Base-by-base conservation (phyloP, 2,113 vertebrate species). In the Cranoglanis bouderius region DNA sequence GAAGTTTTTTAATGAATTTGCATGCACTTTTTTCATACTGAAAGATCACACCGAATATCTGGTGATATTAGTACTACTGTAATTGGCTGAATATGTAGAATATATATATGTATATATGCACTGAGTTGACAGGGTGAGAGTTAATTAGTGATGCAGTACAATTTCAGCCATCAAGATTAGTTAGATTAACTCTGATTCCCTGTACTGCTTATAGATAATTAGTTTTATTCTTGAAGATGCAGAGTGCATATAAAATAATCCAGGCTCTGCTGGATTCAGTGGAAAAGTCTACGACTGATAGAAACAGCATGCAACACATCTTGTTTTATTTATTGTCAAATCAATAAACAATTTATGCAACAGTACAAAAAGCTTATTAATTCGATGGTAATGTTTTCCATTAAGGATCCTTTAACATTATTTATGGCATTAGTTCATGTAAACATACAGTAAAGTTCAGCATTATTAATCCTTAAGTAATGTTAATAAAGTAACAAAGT, bases 281-380 rank as follows among this genome's bases (percentile, higher is more conserved):
- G 77, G 49, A 81, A 53, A 81, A 16, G 43, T 29, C 21, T 49
- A 12, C 14, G 3, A 49, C 24, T 14, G 14, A 51, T n/a, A 74
- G 40, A 51, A 51, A n/a, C 46, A n/a, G 4, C 46, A 49, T 51
- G 13, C n/a, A 80, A 80, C 9, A n/a, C 77, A 3, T 77, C 24
- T 46, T 46, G 21, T 77, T 46, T 8, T 77, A 26, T 46, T 77
- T 77, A 29, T n/a, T 80, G 43, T 80, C 43, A 82, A 21, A 82
- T 18, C 29, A 35, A 4, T 55, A 5, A 53, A 32, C 2, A 81
- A 32, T 78, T 80, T 8, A 80, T 80, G 46, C 46, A 51, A 16
- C 13, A 51, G 43, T 53, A n/a, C 46, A 80, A n/a, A 78, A n/a
- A 49, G 75, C 74, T 78, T 78, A 49, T 78, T 10, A 78, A 78